Evolutionary conservation across 2,113 vertebrate genomes (phyloP), one percentile per base, ranked within the genome.

Genomic region (Gambusia affinis): DNA sequence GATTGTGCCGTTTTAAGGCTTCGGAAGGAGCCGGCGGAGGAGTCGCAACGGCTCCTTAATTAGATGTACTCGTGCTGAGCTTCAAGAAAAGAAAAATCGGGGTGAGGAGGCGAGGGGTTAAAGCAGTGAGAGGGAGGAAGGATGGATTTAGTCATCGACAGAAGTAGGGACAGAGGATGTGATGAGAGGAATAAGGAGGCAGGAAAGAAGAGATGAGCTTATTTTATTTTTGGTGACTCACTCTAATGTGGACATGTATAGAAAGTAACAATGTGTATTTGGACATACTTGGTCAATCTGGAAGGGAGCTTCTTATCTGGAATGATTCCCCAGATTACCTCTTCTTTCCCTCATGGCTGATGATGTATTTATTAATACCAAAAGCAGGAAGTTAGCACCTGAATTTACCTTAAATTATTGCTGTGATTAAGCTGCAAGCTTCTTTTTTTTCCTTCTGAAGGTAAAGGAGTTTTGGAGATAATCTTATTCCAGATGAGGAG

Each of bases 1-100:
- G 80, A 85, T 85, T 87, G 81, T 74, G 80, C 82, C 87, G 70
- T 69, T 60, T 64, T 66, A 76, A 24, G 42, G 79, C 76, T 75
- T 69, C 54, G 81, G 72, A 72, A 82, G 82, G 85, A 76, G 73
- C 76, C 70, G 71, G 70, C 64, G 70, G 74, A 87, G 84, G 75
- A 83, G 87, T 67, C 65, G 70, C 81, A 75, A 78, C 79, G 28
- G 66, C 73, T 87, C 63, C 47, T 74, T 91, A 93, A 94, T 94
- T 91, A 89, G 85, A 70, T 72, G 70, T 70, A 60, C 78, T 39
- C 27, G 66, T 29, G 69, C 70, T 3, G 69, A 73, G 76, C 78
- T 80, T 74, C 65, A 64, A 67, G 72, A 73, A 70, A 75, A 66
- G 54, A 51, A 44, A 76, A 6, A 19, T 61, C 54, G 42, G 33